Conservation (phyloP, 2,113 vertebrate genomes). For the Chroicocephalus ridibundus region DNA sequence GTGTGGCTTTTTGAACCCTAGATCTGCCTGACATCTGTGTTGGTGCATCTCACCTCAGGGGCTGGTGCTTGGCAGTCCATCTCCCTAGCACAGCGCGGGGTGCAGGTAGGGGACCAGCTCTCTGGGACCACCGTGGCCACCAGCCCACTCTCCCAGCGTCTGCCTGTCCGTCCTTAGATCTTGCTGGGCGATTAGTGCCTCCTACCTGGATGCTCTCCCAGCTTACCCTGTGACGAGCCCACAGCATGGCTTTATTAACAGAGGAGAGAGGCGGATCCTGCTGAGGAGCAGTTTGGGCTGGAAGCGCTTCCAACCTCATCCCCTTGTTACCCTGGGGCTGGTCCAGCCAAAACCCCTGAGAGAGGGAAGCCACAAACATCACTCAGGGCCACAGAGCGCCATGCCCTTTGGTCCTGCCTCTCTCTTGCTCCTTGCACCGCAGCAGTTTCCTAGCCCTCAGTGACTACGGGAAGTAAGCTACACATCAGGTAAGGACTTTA, state of each 20-base stretch:
- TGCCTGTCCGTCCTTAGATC: neutral
- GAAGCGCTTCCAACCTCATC: neutral
- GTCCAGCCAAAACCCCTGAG: neutral
- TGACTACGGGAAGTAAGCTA: neutral
- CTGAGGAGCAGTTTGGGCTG: neutral
- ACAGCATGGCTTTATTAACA: rapidly evolving
- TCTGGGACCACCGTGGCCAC: neutral
- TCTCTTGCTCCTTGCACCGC: neutral
- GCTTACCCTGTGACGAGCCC: neutral
- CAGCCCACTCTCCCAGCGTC: neutral
- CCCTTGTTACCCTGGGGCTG: neutral
- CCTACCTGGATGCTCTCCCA: neutral
- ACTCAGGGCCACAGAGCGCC: neutral
- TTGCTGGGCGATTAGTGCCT: neutral
- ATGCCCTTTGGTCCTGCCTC: neutral
- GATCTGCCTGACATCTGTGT: neutral
- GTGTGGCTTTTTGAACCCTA: neutral
- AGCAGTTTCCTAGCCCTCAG: neutral
- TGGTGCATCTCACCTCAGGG: neutral
- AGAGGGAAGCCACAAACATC: neutral
- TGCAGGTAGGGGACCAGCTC: neutral
- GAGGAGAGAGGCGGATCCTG: neutral
- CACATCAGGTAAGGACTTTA: neutral
- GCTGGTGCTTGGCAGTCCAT: neutral
- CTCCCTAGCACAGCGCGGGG: rapidly evolving